Base-by-base conservation (phyloP, 2,797 vertebrate genomes). In the Gymnoscopelus microlampas region DNA sequence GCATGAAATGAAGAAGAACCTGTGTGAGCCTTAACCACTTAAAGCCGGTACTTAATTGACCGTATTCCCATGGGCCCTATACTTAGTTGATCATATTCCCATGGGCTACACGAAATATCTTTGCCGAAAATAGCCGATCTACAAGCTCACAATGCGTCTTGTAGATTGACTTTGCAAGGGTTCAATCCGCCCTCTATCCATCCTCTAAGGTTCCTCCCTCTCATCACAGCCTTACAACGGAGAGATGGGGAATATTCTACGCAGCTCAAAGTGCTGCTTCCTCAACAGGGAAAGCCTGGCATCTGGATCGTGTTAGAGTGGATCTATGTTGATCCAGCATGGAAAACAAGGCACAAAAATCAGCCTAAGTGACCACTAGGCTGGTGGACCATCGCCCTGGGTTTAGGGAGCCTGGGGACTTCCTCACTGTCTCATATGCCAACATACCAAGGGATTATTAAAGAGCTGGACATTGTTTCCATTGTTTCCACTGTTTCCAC, bases 291-390 rank as follows among this genome's bases (percentile, higher is more conserved):
- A 70, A 19, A 74, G 47, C 76, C 76, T 74, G 63, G 61, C 67
- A 78, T 74, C 71, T 74, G 76, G 71, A 70, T 60, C 67, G 14
- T 15, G 62, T 78, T 74, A 84, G 23, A 49, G 48, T 62, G 59
- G 73, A 68, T 76, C 78, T 57, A 26, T 57, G 48, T 60, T 71
- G 67, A 81, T 73, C 74, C 63, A 19, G 19, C 53, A 67, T 71
- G 68, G 70, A 80, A 66, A 62, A 77, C 44, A 56, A 62, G 67
- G 70, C 50, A 29, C 56, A 80, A 65, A 66, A 53, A 66, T 44
- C 60, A 48, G 59, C 47, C 65, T 3, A 29, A 68, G 48, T 66
- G 60, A 61, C 65, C 48, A 29, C 64, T 44, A 55, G 53, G 53
- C 60, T 47, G 57, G 32, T 54, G 58, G 13, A 68, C 26, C n/a